Base-by-base conservation (phyloP, 2,797 vertebrate species). In the Alauda arvensis region DNA sequence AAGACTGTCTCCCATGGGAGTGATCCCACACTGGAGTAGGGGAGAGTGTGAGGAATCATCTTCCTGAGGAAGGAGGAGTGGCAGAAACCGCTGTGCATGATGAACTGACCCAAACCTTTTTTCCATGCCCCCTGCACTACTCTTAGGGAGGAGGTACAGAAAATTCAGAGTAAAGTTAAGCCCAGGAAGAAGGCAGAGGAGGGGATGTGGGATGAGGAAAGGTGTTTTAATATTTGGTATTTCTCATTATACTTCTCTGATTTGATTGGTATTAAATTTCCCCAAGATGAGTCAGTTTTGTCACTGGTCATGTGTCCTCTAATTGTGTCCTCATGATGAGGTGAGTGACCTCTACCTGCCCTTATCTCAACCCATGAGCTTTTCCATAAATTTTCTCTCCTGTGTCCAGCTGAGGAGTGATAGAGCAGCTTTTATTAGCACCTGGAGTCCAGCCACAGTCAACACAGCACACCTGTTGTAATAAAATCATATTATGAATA, bases 131-230 rank as follows among this genome's bases (percentile, higher is more conserved):
- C 9, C 5, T 51, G 11, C 4, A 28, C 17, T 26, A 5, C 4
- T 42, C 9, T 14, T 6, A 18, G 20, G 33, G 14, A 61, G 18
- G 6, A 66, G n/a, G 40, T 1, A 42, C 6, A 62, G 28, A 68
- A 72, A 82, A 74, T 20, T 28, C 23, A 29, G 33, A 26, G 9
- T 52, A 16, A 59, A 39, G 11, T 31, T 72, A 16, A 52, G 10
- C 3, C 5, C 13, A 53, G 21, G 31, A 56, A 42, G 26, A 68
- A 43, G 13, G 10, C 19, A 52, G 31, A 9, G 9, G 10, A 39
- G 7, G 2, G 9, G 15, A 12, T 5, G 25, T 8, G 2, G 4
- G 3, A 2, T 39, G 6, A 4, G 7, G 18, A 55, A 57, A 59
- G 6, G 2, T 33, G 1, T 63, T 67, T 59, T 34, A 26, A 28